phyloP scores from a whole-genome alignment of 2,113 vertebrate genomes.

The Bombycilla garrulus region DNA sequence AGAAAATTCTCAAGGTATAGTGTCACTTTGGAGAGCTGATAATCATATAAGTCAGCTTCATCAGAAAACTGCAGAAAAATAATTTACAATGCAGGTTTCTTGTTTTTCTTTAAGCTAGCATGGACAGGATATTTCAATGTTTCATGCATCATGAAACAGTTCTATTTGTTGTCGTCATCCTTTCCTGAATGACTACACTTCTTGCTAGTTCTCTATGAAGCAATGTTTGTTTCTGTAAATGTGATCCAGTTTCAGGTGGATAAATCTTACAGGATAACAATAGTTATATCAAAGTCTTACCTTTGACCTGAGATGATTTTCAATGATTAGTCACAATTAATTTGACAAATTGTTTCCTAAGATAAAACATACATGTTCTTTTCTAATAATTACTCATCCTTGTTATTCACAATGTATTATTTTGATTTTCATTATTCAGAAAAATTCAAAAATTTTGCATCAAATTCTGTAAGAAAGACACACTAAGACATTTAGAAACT shows the following conservation, averaged over 20 bases:
- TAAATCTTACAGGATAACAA: background rate
- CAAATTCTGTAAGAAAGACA: background rate
- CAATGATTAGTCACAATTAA: background rate
- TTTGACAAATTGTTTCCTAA: background rate
- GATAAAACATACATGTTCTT: background rate
- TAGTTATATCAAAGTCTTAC: background rate
- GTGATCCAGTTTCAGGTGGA: background rate
- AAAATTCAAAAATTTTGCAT: background rate
- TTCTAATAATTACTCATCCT: background rate
- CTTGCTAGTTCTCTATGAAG: background rate
- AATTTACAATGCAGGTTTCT: background rate
- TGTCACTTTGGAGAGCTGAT: background rate
- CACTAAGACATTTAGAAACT: background rate
- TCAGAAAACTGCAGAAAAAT: background rate
- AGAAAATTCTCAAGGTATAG: background rate
- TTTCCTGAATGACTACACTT: background rate
- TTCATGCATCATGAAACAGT: background rate
- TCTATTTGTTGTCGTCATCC: background rate
- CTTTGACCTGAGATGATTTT: background rate
- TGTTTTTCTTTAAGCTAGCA: background rate
- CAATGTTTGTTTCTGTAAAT: background rate
- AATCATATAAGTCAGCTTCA: background rate
- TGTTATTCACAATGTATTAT: background rate
- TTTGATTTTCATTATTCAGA: background rate
- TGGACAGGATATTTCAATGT: background rate